phyloP scores from a whole-genome alignment of 2,113 vertebrate species.

The Rhinoptilus africanus region DNA sequence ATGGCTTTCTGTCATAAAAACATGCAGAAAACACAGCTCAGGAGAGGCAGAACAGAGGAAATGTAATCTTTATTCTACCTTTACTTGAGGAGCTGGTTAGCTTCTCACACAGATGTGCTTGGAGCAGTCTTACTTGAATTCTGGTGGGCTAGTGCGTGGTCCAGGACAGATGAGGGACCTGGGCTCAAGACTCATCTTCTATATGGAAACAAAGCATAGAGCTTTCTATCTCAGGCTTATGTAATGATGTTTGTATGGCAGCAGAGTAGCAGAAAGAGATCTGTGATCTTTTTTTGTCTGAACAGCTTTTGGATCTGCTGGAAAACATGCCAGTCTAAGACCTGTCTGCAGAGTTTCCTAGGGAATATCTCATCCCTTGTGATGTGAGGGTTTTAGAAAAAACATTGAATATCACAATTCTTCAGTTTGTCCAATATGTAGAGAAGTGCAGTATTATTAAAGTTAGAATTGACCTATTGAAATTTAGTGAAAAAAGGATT shows the following conservation, averaged over 20 bases:
- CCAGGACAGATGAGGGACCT: neutral
- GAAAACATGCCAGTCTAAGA: neutral
- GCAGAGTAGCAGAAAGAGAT: neutral
- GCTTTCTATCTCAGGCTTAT: neutral
- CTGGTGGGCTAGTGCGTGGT: neutral
- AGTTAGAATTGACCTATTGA: neutral
- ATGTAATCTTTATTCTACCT: neutral
- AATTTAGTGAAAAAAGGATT: neutral
- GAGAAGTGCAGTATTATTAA: neutral
- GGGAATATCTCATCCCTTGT: neutral
- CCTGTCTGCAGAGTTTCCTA: neutral
- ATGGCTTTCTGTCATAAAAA: neutral
- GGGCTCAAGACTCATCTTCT: neutral
- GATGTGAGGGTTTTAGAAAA: neutral
- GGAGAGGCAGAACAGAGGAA: neutral
- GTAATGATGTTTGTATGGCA: neutral
- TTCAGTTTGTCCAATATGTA: neutral
- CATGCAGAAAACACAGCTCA: neutral
- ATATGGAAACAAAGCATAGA: neutral
- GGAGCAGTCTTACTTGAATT: neutral
- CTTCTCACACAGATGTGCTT: neutral
- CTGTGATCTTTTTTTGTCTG: neutral
- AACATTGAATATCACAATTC: neutral
- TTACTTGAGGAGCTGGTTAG: neutral
- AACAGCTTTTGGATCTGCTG: neutral